Evolutionary conservation across 2,113 vertebrate species (phyloP).

Genomic region (Lagopus muta): DNA sequence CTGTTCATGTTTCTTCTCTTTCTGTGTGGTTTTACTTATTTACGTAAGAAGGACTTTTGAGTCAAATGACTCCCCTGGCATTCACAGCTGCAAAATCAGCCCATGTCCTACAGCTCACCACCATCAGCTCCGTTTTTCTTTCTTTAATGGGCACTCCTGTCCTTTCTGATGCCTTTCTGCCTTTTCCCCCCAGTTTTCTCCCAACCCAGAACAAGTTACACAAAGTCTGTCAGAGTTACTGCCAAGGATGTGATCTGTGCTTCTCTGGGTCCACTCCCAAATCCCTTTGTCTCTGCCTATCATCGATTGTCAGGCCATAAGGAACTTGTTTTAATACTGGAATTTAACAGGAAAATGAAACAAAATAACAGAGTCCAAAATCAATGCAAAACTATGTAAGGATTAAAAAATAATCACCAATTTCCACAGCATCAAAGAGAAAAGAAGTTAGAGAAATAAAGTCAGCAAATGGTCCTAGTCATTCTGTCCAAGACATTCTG

Average conservation of each 20-base stretch:
- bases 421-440: not conserved
- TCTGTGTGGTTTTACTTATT: no score
- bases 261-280: not conserved
- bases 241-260: not conserved
- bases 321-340: not conserved
- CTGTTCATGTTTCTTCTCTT: not conserved
- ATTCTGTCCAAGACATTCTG: not conserved
- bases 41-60: not conserved
- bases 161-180: not conserved
- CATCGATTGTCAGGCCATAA: not conserved
- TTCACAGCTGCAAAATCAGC: not conserved
- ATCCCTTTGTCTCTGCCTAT: not conserved
- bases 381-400: not conserved
- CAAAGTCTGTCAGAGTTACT: not conserved
- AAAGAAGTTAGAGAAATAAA: not conserved
- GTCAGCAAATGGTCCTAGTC: not conserved
- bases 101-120: rapidly evolving
- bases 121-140: not conserved
- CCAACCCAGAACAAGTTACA: not conserved
- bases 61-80: not conserved
- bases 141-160: not conserved
- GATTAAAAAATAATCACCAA: not conserved
- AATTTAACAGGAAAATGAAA: not conserved
- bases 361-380: not conserved
- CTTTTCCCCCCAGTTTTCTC: not conserved